A percentile compares a stretch with the other conserved stretches of the same genome.
Conservation (phyloP, 92 coral and sea anemone genomes). For the Micromussa lordhowensis region DNA sequence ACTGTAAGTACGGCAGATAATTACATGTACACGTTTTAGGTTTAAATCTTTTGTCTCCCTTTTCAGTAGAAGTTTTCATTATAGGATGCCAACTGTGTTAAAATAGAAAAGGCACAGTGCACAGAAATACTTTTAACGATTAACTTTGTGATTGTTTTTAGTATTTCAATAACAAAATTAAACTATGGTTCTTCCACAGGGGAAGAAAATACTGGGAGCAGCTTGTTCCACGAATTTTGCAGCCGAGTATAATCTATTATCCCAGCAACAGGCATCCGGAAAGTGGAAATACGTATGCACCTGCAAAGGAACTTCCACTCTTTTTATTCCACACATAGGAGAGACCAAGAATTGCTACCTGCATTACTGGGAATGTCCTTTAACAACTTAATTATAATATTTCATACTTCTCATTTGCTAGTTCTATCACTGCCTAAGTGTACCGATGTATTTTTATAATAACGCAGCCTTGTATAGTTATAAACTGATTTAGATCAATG, state of each 20-base stretch:
- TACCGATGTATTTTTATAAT: too few species aligned
- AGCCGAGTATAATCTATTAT: slow-evolving; percentile 26
- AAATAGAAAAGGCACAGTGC: too few species aligned
- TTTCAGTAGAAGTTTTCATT: too few species aligned
- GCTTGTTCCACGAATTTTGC: slow-evolving; percentile 52
- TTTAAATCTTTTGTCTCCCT: too few species aligned
- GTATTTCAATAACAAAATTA: too few species aligned
- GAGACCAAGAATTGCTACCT: slow-evolving; percentile 8
- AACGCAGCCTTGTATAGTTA: too few species aligned
- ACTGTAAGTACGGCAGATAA: not conserved
- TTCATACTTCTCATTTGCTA: not conserved
- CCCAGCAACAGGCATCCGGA: not conserved
- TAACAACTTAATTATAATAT: not conserved
- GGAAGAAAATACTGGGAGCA: slow-evolving; percentile 35
- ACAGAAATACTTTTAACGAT: too few species aligned
- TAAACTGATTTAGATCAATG: too few species aligned
- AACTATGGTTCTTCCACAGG: not conserved
- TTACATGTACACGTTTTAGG: too few species aligned
- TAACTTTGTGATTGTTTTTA: too few species aligned
- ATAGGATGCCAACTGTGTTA: too few species aligned
- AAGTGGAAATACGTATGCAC: slow-evolving; percentile 18
- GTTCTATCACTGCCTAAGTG: too few species aligned
- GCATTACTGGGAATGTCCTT: slow-evolving; percentile 27
- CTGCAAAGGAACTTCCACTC: not conserved
- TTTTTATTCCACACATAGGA: not conserved